Conservation (phyloP, 2,113 vertebrate genomes). For the Periophthalmodon schlosseri region DNA sequence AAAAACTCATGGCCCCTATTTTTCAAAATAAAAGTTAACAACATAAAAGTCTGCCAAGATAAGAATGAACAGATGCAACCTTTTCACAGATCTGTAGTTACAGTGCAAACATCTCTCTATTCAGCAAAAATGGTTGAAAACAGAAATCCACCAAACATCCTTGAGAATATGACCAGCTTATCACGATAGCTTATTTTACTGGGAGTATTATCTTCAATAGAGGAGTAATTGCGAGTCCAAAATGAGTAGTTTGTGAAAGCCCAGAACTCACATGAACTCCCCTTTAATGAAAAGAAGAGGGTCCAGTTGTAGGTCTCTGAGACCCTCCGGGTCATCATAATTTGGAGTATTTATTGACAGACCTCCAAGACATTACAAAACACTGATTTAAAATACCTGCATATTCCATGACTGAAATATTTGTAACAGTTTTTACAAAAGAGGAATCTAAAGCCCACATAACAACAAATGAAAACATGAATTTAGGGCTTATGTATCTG, state of each 20-base stretch:
- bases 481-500: too few species aligned
- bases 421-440: constrained; percentile 16
- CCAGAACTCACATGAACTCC: not conserved
- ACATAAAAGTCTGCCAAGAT: constrained; percentile 11
- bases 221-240: not conserved
- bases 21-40: constrained; percentile 18
- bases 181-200: constrained; percentile 70
- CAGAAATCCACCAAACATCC: constrained; percentile 48
- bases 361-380: constrained; percentile 25
- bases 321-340: not conserved
- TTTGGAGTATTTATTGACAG: not conserved
- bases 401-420: constrained; percentile 10
- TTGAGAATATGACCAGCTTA: constrained; percentile 60
- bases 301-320: not conserved
- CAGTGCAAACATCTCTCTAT: constrained; percentile 64
- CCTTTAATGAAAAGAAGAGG: not conserved
- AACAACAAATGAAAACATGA: not conserved
- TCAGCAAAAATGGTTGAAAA: constrained; percentile 52
- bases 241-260: not conserved
- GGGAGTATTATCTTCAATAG: constrained; percentile 53
- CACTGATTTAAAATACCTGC: constrained; percentile 27
- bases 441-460: constrained; percentile 5
- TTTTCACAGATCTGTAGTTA: constrained; percentile 66
- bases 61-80: constrained; percentile 36
- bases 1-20: constrained; percentile 28